Base-by-base conservation (phyloP, 1,140 invertebrate species). In the Cyclina sinensis region DNA sequence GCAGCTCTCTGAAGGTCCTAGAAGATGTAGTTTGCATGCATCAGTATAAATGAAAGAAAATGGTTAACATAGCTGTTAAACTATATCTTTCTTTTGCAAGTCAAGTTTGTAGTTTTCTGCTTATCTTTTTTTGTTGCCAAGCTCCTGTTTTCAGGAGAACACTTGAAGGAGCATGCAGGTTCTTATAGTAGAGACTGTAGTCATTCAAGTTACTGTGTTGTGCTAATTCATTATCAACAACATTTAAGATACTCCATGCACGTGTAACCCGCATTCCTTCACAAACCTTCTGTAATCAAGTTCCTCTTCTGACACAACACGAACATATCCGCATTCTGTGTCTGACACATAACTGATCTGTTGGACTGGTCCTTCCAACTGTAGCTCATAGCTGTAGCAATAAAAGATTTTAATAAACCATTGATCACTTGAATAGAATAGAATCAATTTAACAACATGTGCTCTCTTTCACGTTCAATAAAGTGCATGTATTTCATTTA, bases 281-380 rank as follows among this genome's bases (percentile, higher is more conserved):
- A 85, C 89, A 32, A 79, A 92, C 88, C 89, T 91, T 88, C 84
- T 70, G 54, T 70, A 73, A 39, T 91, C 91, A 54, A 92, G 51
- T 51, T 93, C 92, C 39, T 89, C 90, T 30, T 90, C 88, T 3
- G 91, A 91, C 9, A 92, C 87, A 5, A 94, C 89, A 59, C 91
- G 90, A 4, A 94, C 89, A 65, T 90, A 91, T 16, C 93, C 93
- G 21, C 89, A 81, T 81, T 93, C 93, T 27, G 91, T 92, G 57
- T 94, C 93, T 32, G 92, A 93, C 73, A 92, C 93, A 90, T 93
- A 94, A 82, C 89, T 91, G 70, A 94, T 94, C 89, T 93, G 91
- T 37, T 94, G 93, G 43, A 94, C 93, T 32, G 91, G 91, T 18
- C 93, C 93, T 74, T 92, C 90, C 32, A 81, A 82, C 62, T 93